Base-by-base conservation (phyloP, 2,797 vertebrate species). In the Anniella stebbinsi region DNA sequence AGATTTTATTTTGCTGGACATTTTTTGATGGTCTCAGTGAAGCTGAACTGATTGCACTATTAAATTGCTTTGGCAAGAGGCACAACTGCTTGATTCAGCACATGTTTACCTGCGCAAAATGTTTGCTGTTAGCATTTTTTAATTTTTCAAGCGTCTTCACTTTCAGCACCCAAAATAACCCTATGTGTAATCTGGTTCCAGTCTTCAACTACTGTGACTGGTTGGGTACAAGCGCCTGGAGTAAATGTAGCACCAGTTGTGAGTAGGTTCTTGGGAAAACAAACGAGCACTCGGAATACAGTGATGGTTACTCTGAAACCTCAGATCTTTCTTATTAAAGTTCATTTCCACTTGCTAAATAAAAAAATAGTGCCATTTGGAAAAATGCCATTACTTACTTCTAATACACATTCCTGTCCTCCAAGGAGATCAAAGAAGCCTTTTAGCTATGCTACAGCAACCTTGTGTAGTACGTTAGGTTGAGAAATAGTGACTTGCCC, bases 61-160 rank as follows among this genome's bases (percentile, higher is more conserved):
- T 93, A 93, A 92, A 92, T 95, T 95, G 92, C 76, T 82, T 86
- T 78, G 73, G 93, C 92, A 93, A 93, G 88, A 94, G 86, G 60
- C 91, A 93, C 90, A 92, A 93, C 91, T 94, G 28, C 66, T 92
- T 95, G 92, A 66, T 91, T 92, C 93, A 90, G 84, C 94, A 92
- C 90, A 92, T 94, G 88, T 91, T 94, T 84, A n/a, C 23, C 18
- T 54, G 18, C 38, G 11, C 38, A 25, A 72, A 80, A 78, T 63
- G 23, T 72, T 21, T 80, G 48, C 67, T 69, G 66, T 85, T 85
- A 57, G 45, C 72, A 48, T 84, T 51, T 33, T 73, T 48, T 60
- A 80, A n/a, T n/a, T 73, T 80, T 33, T 85, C 45, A n/a, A 45
- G 23, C 8, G 6, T 63, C 67, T 54, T 36, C 54, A 57, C 17